These are phyloP conservation scores for Denticeps clupeoides DNA, from an alignment of 2,797 vertebrate genomes.

Conservation along the genomic window DNA sequence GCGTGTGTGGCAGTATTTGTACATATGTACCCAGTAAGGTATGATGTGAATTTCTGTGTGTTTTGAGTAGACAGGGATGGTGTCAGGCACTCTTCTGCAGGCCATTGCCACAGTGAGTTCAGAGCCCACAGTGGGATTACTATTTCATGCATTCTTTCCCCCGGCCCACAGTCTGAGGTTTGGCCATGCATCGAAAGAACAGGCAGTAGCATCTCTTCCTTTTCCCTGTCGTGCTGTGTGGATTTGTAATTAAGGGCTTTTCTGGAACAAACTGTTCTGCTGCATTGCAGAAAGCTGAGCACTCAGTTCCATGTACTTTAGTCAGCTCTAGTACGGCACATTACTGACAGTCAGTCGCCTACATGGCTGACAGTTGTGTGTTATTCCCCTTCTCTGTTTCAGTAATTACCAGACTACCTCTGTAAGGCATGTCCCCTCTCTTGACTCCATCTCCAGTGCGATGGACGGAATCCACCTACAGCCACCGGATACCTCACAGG, in stretches of 20 bases:
- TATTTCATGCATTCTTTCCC: background rate
- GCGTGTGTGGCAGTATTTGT: no score
- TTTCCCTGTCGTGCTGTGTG: no score
- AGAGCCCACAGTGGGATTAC: no score
- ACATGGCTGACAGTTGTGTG: background rate
- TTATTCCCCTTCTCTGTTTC: background rate
- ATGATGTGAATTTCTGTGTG: no score
- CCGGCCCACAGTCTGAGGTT: background rate
- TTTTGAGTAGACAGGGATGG: background rate
- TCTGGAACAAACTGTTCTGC: no score
- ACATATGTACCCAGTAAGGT: no score
- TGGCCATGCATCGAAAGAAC: background rate
- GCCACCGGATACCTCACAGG: constrained; percentile 40
- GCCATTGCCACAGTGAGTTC: no score
- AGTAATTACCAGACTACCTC: constrained; percentile 57
- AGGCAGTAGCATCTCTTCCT: no score
- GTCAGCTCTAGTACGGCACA: no score
- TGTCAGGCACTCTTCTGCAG: background rate
- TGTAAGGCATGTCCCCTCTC: constrained; percentile 64
- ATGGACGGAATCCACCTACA: constrained; percentile 58
- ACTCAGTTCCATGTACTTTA: no score
- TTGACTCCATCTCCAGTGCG: constrained; percentile 68
- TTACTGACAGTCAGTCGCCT: background rate
- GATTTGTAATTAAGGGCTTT: no score
- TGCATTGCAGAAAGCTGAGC: no score